Evolutionary conservation across 2,113 vertebrate genomes (phyloP), one percentile per base, ranked within the genome.

Genomic region (Poeciliopsis prolifica): DNA sequence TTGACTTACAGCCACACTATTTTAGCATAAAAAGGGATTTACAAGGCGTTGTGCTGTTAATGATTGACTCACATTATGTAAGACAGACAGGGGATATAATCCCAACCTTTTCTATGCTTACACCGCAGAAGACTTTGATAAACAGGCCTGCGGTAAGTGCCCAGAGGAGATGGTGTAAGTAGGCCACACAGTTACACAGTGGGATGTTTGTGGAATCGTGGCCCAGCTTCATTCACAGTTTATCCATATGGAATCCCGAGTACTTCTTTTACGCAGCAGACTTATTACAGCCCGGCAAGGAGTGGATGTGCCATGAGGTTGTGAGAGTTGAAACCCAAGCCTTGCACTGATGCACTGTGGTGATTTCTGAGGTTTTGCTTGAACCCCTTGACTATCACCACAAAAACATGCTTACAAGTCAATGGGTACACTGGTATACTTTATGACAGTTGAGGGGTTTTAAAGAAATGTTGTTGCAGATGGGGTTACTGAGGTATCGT

Each of bases 61-160:
- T 92, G 79, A 92, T 92, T 92, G 72, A 91, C 91, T 88, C 70
- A 7, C 33, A 28, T 92, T 87, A 86, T 66, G 61, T 77, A 87
- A 91, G 51, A 54, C 48, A 1, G 10, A 75, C 77, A 42, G 72
- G 22, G 15, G 54, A 73, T 84, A 78, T 81, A 70, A 48, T 19
- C 64, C 68, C 54, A 24, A 29, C 35, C 74, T 31, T 86, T 75
- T 84, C 79, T 87, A 80, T 73, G 86, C 85, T 89, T 88, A 74
- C 86, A 61, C 73, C 7, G 72, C 74, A 70, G 51, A 68, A 54
- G 70, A 37, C 65, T 65, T 58, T 6, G 61, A 69, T 72, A 69
- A 82, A 71, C 74, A 80, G 30, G 58, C 68, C 73, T 70, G 69
- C 75, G 64, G 77, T 88, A 51, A 86, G 86, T 77, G 77, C 75